These are phyloP conservation scores for Coregonus ussuriensis DNA, from an alignment of 2,797 vertebrate genomes.

Conservation along the genomic window DNA sequence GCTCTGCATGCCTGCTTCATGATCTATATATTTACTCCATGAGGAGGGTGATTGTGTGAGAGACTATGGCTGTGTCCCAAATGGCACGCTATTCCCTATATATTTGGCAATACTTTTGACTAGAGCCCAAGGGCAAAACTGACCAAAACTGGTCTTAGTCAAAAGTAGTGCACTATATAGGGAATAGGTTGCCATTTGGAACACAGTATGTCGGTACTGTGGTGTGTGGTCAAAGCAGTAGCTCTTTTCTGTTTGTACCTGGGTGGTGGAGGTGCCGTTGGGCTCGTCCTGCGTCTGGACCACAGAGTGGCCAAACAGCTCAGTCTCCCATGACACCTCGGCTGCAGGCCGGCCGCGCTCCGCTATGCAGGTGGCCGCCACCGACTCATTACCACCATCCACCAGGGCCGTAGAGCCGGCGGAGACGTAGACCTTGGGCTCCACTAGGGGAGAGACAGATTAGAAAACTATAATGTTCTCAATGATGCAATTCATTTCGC, in stretches of 20 bases:
- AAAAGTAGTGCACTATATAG: not conserved
- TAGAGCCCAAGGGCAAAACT: not conserved
- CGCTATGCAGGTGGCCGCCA: conserved; percentile 93
- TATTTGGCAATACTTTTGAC: not conserved
- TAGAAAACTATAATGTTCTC: not conserved
- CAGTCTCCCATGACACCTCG: conserved; percentile 87
- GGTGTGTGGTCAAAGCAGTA: not conserved
- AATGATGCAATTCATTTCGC: not conserved
- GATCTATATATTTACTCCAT: too few species aligned
- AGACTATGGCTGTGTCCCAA: too few species aligned
- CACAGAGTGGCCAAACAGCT: conserved; percentile 82
- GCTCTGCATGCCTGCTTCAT: too few species aligned
- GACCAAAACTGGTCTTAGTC: not conserved
- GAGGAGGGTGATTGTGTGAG: too few species aligned
- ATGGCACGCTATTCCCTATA: too few species aligned
- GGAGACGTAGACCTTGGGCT: conserved; percentile 88
- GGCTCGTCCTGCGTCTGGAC: conserved; percentile 75
- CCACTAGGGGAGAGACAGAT: conserved; percentile 75
- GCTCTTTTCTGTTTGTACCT: conserved; percentile 58
- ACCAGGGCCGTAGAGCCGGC: conserved; percentile 84
- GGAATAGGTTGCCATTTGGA: not conserved
- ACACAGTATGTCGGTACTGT: not conserved
- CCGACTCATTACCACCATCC: conserved; percentile 84
- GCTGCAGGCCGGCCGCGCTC: conserved; percentile 90
- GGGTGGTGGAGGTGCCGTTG: conserved; percentile 85